Evolutionary conservation across 1,140 invertebrate genomes (phyloP).

Genomic region (Tyrophagus putrescentiae): DNA sequence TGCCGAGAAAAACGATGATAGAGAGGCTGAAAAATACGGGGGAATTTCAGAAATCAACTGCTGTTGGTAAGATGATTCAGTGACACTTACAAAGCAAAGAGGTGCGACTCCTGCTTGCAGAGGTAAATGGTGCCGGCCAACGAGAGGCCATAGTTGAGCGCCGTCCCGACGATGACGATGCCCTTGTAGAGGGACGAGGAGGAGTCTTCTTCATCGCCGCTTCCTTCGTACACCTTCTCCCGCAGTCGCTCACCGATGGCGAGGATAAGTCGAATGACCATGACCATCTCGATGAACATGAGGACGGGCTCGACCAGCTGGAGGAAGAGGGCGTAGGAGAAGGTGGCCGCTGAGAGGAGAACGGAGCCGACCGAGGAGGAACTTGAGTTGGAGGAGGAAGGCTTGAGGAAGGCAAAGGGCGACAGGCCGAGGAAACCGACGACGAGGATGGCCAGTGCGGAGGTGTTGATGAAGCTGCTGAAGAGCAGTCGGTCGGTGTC

Average conservation of each 20-base stretch:
- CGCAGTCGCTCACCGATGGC: neutral
- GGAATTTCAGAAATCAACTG: neutral
- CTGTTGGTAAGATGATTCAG: no score
- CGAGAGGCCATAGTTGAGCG: neutral
- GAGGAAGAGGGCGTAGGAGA: neutral
- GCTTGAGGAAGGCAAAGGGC: neutral
- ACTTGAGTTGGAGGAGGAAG: neutral
- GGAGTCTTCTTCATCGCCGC: neutral
- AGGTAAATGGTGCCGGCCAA: neutral
- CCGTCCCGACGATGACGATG: neutral
- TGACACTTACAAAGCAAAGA: conserved; percentile 3
- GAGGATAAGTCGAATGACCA: conserved; percentile 4
- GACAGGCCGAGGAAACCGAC: neutral
- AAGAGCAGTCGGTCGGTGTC: neutral
- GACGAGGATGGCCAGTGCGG: conserved; percentile 7
- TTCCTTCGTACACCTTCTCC: neutral
- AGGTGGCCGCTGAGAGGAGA: no score
- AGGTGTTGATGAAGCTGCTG: neutral
- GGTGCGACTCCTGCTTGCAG: neutral
- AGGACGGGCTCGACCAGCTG: conserved; percentile 9
- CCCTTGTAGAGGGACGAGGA: neutral
- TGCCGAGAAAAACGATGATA: neutral
- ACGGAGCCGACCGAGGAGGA: no score
- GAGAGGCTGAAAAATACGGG: neutral
- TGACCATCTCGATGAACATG: conserved; percentile 12